These are phyloP conservation scores for Dinocampus coccinellae DNA, from an alignment of 2,888 invertebrate genomes.

Conservation along the genomic window DNA sequence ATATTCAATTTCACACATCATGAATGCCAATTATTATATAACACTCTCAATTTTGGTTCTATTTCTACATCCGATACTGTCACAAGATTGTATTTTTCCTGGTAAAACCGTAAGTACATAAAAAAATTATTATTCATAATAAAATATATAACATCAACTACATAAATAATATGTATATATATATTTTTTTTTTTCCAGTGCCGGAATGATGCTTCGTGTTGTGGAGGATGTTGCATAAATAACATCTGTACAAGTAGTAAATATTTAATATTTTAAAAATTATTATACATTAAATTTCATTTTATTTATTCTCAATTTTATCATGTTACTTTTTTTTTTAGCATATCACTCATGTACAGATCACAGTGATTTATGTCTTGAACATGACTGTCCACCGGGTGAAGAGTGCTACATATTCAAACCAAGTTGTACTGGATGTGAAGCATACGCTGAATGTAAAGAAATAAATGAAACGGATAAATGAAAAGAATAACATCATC, in stretches of 20 bases:
- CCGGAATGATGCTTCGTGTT: slow-evolving; percentile 72
- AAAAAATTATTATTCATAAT: no score
- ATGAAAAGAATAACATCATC: background rate
- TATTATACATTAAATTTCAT: no score
- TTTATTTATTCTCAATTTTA: no score
- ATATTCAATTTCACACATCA: background rate
- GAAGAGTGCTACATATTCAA: slow-evolving; percentile 58
- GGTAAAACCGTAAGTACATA: background rate
- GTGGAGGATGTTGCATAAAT: slow-evolving; percentile 74
- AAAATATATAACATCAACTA: no score
- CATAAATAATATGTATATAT: no score
- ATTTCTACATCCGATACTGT: background rate
- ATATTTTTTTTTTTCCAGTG: no score
- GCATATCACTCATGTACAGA: slow-evolving; percentile 57
- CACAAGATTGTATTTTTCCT: background rate
- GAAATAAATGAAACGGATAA: background rate
- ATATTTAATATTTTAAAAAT: slow-evolving; percentile 47
- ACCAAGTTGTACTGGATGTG: slow-evolving; percentile 57
- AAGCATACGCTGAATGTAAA: slow-evolving; percentile 48
- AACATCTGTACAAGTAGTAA: slow-evolving; percentile 73
- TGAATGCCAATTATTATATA: background rate
- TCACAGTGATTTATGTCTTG: slow-evolving; percentile 53
- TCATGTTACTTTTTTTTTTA: no score
- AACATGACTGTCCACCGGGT: slow-evolving; percentile 57
- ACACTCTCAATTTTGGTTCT: background rate